Percentiles rank a stretch among this genome's conserved stretches.
Conservation (phyloP, 2,888 invertebrate species). For the Hololepta plana region DNA sequence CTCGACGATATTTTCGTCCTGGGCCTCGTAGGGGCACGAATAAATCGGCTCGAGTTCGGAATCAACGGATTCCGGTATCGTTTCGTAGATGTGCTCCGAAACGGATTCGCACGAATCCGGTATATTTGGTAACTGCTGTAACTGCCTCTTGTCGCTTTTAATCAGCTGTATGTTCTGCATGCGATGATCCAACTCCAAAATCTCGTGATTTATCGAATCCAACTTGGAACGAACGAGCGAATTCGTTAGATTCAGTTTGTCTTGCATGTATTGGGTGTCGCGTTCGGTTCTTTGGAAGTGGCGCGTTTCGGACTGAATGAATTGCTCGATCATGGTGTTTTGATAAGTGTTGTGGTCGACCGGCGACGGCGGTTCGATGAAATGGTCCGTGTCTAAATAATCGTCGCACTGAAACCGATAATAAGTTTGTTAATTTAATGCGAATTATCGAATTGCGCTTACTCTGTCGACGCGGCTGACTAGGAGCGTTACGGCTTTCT, state of each 20-base stretch:
- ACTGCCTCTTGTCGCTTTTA: constrained; percentile 23
- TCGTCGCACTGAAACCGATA: constrained; percentile 17
- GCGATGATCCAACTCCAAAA: constrained; percentile 34
- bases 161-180: constrained; percentile 40
- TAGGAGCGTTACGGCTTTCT: constrained; percentile 35
- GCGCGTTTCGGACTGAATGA: constrained; percentile 21
- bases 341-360: constrained; percentile 24
- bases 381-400: constrained; percentile 17
- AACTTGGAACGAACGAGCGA: constrained; percentile 22
- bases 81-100: constrained; percentile 46
- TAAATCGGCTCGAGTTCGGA: constrained; percentile 40
- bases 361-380: constrained; percentile 12
- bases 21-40: constrained; percentile 39
- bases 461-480: constrained; percentile 39
- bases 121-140: constrained; percentile 19
- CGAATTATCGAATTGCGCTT: constrained; percentile 12
- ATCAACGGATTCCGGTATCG: constrained; percentile 39
- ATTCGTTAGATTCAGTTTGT: constrained; percentile 20
- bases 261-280: constrained; percentile 21
- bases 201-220: constrained; percentile 32
- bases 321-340: constrained; percentile 31
- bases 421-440: background rate
- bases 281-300: constrained; percentile 9
- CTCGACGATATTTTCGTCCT: constrained; percentile 19
- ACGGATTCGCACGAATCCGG: constrained; percentile 26